A percentile compares a stretch with the other conserved stretches of the same genome.
These are phyloP conservation scores for Zaprionus ghesquierei DNA, from an alignment of 1,140 invertebrate species.

Conservation along the genomic window DNA sequence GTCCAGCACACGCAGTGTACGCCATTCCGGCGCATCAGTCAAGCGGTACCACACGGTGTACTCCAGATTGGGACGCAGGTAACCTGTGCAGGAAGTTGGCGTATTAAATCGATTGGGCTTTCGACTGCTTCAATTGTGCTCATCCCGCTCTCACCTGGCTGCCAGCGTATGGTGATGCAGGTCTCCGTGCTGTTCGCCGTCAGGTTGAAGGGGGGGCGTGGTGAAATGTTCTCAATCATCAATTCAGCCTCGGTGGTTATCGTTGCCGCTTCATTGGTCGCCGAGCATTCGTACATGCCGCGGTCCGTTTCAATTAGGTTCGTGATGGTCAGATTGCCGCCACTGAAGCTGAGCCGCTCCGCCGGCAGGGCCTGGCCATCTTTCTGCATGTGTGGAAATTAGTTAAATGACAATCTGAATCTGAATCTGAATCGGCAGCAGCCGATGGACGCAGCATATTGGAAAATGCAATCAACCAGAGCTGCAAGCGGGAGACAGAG, in stretches of 20 bases:
- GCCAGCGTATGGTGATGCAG: slow-evolving; percentile 92
- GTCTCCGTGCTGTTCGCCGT: slow-evolving; percentile 90
- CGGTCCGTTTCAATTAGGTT: slow-evolving; percentile 93
- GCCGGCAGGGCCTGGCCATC: slow-evolving; percentile 89
- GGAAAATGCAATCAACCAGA: slow-evolving; percentile 69
- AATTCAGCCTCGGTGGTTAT: slow-evolving; percentile 93
- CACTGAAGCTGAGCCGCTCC: slow-evolving; percentile 87
- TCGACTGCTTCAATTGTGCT: neutral
- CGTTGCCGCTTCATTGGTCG: slow-evolving; percentile 95
- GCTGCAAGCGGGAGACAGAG: neutral
- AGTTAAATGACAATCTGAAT: slow-evolving; percentile 25
- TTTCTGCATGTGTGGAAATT: slow-evolving; percentile 84
- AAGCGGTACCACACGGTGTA: slow-evolving; percentile 93
- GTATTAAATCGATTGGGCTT: neutral
- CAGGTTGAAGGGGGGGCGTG: slow-evolving; percentile 95
- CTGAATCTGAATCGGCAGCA: neutral
- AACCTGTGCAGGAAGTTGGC: slow-evolving; percentile 83
- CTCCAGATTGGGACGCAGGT: slow-evolving; percentile 90
- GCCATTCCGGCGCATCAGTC: slow-evolving; percentile 89
- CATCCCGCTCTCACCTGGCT: slow-evolving; percentile 85
- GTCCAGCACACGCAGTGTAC: slow-evolving; percentile 87
- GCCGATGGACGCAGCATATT: slow-evolving; percentile 50
- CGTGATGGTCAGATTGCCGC: slow-evolving; percentile 94
- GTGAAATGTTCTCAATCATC: slow-evolving; percentile 92
- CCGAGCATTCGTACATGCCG: slow-evolving; percentile 95